Evolutionary conservation across 2,797 vertebrate species (phyloP), one percentile per base, ranked within the genome.

Genomic region (Peromyscus aztecus): DNA sequence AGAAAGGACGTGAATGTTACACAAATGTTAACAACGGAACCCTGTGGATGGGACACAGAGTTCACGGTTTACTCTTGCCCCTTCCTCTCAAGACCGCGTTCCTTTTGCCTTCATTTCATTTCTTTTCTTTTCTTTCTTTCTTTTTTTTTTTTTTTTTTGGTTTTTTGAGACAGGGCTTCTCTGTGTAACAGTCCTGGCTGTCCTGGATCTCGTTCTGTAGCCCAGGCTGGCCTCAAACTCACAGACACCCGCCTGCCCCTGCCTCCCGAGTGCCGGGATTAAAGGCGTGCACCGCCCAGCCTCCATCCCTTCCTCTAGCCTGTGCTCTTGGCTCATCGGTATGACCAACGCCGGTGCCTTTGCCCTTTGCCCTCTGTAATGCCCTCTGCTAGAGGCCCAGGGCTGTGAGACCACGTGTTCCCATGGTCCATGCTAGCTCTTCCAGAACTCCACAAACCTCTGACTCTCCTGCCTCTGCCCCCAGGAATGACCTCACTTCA

Each of bases 401-500:
- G 34, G 4, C 55, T 89, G 43, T 63, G 55, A 85, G 90, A 21
- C 40, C 40, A 40, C 67, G 16, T 49, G 46, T 29, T 89, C 31
- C 14, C 29, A 40, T 57, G 61, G 69, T 14, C 89, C 43, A 46
- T n/a, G 59, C 37, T 40, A 83, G 46, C 86, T 43, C 40, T 85
- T 96, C 89, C 37, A 83, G 94, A 77, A 31, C 24, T 93, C 37
- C 76, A 84, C 67, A 94, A 88, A 91, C 86, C 69, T 94, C 92
- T 93, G 88, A 93, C 88, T 49, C 63, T 95, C 57, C 80, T 29
- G 55, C 46, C 59, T 91, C 80, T 91, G 43, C 69, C 84, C 95
- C 76, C 61, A 94, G 91, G 93, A 96, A 95, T 93, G 92, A 96
- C 84, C 65, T 96, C 97, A 97, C 81, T 93, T 71, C 63, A 94